A percentile compares a stretch with the other conserved stretches of the same genome.
These are phyloP conservation scores for Drosophila barbarae DNA, from an alignment of 2,888 invertebrate genomes.

Conservation along the genomic window DNA sequence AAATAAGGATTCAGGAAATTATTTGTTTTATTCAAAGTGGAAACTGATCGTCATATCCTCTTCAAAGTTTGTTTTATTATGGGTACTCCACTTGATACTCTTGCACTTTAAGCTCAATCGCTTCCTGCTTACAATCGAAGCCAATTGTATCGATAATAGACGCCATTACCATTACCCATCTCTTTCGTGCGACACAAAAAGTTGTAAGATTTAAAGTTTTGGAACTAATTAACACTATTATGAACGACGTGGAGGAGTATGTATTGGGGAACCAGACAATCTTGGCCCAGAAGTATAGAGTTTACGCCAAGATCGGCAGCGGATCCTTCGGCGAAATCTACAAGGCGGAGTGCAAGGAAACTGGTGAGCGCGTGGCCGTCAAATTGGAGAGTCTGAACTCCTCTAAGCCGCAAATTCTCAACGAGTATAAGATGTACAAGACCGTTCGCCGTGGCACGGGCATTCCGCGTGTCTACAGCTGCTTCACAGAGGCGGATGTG, in stretches of 20 bases:
- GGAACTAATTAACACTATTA: not conserved
- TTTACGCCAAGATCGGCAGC: slow-evolving; percentile 18
- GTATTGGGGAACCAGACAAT: not conserved
- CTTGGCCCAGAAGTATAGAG: slow-evolving; percentile 4
- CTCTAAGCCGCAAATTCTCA: not conserved
- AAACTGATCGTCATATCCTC: not conserved
- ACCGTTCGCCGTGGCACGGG: slow-evolving; percentile 1
- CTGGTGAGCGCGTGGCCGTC: slow-evolving; percentile 36
- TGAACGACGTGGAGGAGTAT: not conserved
- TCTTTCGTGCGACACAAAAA: too few species aligned
- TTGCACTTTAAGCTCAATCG: not conserved
- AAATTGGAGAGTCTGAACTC: slow-evolving; percentile 22
- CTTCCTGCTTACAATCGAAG: not conserved
- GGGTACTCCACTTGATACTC: not conserved
- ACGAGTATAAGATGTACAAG: slow-evolving; percentile 30
- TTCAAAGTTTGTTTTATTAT: not conserved
- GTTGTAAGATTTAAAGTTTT: not conserved
- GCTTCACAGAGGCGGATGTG: not conserved
- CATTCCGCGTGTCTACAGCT: slow-evolving; percentile 27
- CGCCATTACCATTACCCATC: not conserved
- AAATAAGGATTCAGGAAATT: not conserved
- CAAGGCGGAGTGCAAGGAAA: not conserved
- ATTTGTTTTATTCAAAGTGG: not conserved
- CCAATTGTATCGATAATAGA: slow-evolving; percentile 3
- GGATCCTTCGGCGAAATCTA: slow-evolving; percentile 49